Evolutionary conservation across 2,797 vertebrate genomes (phyloP), one percentile per base, ranked within the genome.

Genomic region (Rallus crepitans): DNA sequence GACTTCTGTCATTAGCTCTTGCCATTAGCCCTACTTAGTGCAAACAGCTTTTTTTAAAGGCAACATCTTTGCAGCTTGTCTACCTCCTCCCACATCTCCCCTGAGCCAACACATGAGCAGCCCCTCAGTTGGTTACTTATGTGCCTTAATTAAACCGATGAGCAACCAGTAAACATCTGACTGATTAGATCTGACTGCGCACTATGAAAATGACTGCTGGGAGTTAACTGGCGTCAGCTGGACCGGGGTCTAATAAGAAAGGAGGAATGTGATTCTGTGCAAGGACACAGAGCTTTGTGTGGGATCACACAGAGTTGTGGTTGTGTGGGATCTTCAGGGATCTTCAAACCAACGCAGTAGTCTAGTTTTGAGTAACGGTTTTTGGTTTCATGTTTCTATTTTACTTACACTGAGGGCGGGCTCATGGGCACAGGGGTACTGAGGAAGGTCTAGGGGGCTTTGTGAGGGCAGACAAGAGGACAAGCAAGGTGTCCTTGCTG

Each of bases 151-250:
- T 57, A 77, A 87, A 78, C 47, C 2, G 16, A 33, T 20, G 18
- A 72, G 16, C n/a, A 66, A 45, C 18, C 61, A 40, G n/a, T 31
- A 45, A 72, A 33, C 19, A 53, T 14, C 30, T 17, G 27, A 11
- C 33, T 55, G 63, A 50, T 66, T 20, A 37, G 40, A 8, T 35
- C 40, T 60, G 64, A 71, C 35, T 1, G 0, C 1, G 0, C 23
- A 25, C 28, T 27, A 17, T 13, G 35, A 39, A 52, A 52, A 52
- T 28, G 55, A 21, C 16, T 1, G 2, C 9, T 30, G 64, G 24
- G 47, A 50, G 45, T 37, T 69, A 13, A 0, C 30, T 52, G 60
- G 9, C 60, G 63, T 72, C 31, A 40, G 13, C 55, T 61, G 60
- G 55, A 78, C 30, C 13, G 28, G 21, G 15, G n/a, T 55, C 53